Base-by-base conservation (phyloP, 2,113 vertebrate species). In the Geococcyx californianus region DNA sequence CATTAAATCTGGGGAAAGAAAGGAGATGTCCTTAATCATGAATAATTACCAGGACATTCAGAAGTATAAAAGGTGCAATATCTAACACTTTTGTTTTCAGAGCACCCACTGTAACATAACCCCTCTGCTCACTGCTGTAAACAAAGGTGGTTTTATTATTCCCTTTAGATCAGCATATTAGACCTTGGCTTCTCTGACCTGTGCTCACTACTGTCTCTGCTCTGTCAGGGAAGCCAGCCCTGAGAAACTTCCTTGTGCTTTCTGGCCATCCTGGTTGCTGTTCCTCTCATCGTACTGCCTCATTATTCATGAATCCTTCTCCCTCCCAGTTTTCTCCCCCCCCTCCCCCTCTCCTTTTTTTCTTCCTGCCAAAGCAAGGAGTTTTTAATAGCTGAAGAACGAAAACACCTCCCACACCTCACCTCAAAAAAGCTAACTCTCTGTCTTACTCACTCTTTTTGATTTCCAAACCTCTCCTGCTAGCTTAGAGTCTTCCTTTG, bases 361-460 rank as follows among this genome's bases (percentile, higher is more conserved):
- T 44, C 84, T 38, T 19, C 66, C 90, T 94, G 83, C 93, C 93
- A 80, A 84, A 93, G 79, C 76, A 90, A 90, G 29, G 64, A 96
- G 72, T 89, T 96, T 96, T 96, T 95, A 97, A 96, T 95, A 97
- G 95, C 85, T 92, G 31, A 93, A 90, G 93, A 95, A 93, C n/a
- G 24, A 96, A 94, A 92, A 92, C 80, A 93, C 90, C 90, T 96
- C 95, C 94, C 74, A 96, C 93, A 5, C 69, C 88, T 92, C 16
- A 76, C 93, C 92, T 96, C 84, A 81, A 84, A 95, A 95, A 96
- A 96, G 93, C 94, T 90, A 95, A 81, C 85, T 94, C 89, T 91
- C 47, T 90, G 47, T 84, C 92, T 96, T 97, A 96, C 90, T 94
- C 90, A 94, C 76, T 89, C 93, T 78, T 91, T 87, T 89, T 93